These are phyloP conservation scores for Aptenodytes patagonicus DNA, from an alignment of 2,113 vertebrate genomes.

Conservation along the genomic window DNA sequence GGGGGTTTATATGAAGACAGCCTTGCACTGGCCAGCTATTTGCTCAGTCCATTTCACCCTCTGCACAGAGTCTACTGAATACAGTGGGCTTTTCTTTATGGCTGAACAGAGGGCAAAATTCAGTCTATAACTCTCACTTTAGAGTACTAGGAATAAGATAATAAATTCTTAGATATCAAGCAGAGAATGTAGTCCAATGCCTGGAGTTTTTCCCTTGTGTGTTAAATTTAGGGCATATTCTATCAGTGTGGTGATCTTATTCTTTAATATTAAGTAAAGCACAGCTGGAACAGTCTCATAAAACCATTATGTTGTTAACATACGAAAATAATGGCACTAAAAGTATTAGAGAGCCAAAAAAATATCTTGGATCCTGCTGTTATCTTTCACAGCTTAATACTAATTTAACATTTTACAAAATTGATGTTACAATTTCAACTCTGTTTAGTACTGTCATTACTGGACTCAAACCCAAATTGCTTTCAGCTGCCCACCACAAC, in stretches of 20 bases:
- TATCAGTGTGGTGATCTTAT: neutral
- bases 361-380: slow-evolving; percentile 8
- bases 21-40: neutral
- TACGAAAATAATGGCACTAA: slow-evolving; percentile 30
- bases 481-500: slow-evolving; percentile 69
- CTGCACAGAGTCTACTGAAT: neutral
- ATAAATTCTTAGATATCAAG: slow-evolving; percentile 1
- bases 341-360: slow-evolving; percentile 26
- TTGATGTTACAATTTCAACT: slow-evolving; percentile 41
- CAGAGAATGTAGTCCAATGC: neutral
- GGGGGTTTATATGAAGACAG: neutral
- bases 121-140: neutral
- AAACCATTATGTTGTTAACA: slow-evolving; percentile 14
- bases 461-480: slow-evolving; percentile 66
- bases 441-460: slow-evolving; percentile 65
- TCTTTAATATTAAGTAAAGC: slow-evolving; percentile 44
- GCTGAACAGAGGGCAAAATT: neutral
- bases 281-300: slow-evolving; percentile 48
- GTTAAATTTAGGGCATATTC: slow-evolving; percentile 37
- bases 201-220: neutral
- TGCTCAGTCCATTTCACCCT: neutral
- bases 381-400: slow-evolving; percentile 27
- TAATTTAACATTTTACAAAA: slow-evolving; percentile 68
- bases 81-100: neutral
- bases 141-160: neutral